Percentiles rank a stretch among this genome's conserved stretches.
These are phyloP conservation scores for Dioctria linearis DNA, from an alignment of 2,888 invertebrate species.

Conservation along the genomic window DNA sequence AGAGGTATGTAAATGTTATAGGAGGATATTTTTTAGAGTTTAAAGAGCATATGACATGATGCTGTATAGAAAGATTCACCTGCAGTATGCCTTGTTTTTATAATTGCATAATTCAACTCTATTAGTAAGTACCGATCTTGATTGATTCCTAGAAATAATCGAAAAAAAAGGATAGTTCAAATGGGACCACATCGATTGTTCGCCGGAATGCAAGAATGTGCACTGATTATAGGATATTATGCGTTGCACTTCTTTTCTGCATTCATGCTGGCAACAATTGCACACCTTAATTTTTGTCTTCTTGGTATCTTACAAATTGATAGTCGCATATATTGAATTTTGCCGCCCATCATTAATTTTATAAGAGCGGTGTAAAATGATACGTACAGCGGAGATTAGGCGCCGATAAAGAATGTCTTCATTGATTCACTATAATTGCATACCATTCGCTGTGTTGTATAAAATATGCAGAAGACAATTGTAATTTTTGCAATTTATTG, in stretches of 20 bases:
- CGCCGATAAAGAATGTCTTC: conserved; percentile 18
- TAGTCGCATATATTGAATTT: conserved; percentile 33
- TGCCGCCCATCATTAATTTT: conserved; percentile 20
- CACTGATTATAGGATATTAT: conserved; percentile 28
- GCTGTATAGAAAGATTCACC: no score
- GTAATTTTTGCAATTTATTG: no score
- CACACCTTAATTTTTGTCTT: conserved; percentile 12
- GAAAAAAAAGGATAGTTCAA: conserved; percentile 17
- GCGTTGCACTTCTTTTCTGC: neutral
- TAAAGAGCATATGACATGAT: no score
- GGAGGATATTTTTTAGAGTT: no score
- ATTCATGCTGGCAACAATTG: neutral
- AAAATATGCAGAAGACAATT: no score
- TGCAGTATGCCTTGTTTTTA: no score
- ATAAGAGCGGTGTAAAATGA: neutral
- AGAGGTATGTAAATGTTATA: no score
- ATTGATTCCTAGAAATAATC: conserved; percentile 33
- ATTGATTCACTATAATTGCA: conserved; percentile 15
- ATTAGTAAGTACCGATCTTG: neutral
- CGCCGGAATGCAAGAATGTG: conserved; percentile 4
- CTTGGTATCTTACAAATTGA: neutral
- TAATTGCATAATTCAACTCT: no score
- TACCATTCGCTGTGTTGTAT: neutral
- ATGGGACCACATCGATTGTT: conserved; percentile 6
- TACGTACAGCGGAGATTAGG: neutral